phyloP scores from a whole-genome alignment of 2,113 vertebrate species.

The Mirounga angustirostris region DNA sequence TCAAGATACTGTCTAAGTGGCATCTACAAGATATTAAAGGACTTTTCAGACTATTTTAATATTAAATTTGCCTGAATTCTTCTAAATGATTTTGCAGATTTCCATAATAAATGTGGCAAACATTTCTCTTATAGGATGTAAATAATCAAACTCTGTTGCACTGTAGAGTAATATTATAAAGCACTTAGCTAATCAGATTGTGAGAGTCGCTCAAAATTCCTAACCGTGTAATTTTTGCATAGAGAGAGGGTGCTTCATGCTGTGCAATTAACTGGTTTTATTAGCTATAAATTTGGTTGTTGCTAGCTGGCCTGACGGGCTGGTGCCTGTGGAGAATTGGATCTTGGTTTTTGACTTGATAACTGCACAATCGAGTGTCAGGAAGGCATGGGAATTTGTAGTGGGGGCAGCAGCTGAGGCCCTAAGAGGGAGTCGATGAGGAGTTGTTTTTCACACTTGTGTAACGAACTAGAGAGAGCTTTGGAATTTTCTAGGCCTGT shows the following conservation, averaged over 20 bases:
- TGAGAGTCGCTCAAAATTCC: constrained; percentile 78
- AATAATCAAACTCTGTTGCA: constrained; percentile 81
- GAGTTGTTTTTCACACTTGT: background rate
- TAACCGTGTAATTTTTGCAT: constrained; percentile 83
- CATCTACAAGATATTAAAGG: constrained; percentile 79
- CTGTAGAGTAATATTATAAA: constrained; percentile 82
- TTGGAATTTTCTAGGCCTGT: constrained; percentile 15
- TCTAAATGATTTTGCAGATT: constrained; percentile 79
- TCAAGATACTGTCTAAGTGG: constrained; percentile 70
- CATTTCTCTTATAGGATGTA: constrained; percentile 80
- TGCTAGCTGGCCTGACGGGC: constrained; percentile 61
- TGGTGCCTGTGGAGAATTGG: constrained; percentile 33
- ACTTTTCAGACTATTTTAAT: constrained; percentile 73
- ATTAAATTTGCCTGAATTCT: constrained; percentile 77
- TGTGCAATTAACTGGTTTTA: constrained; percentile 82
- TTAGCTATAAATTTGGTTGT: constrained; percentile 70
- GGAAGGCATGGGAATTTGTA: background rate
- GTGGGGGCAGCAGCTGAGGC: background rate
- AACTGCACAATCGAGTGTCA: background rate
- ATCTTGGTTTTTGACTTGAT: constrained; percentile 60
- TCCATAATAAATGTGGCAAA: constrained; percentile 82
- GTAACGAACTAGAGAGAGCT: background rate
- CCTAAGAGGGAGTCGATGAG: background rate
- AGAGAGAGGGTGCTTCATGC: constrained; percentile 77
- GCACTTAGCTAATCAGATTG: constrained; percentile 83